Base-by-base conservation (phyloP, 2,797 vertebrate genomes). In the Pagetopsis macropterus region DNA sequence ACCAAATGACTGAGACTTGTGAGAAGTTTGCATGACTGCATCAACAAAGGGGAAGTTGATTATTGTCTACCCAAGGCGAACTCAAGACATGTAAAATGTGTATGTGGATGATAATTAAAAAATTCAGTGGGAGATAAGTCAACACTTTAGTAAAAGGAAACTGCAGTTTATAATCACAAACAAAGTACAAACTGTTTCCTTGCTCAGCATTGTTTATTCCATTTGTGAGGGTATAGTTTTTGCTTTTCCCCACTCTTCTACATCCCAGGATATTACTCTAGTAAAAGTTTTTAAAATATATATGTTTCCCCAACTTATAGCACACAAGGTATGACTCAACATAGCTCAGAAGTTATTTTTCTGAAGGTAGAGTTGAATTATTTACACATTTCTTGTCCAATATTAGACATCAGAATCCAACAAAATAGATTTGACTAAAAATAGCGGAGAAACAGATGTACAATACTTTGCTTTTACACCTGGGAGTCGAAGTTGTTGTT, bases 1-100 rank as follows among this genome's bases (percentile, higher is more conserved):
- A 48, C 48, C 33, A 23, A 41, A 57, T 68, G 78, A 84, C 46
- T 85, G 70, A 74, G 70, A 66, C 43, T 45, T 80, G n/a, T 61
- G 10, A 64, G 74, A 82, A 66, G 21, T 83, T 68, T 59, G 45
- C 40, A 63, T 68, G 54, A 65, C 65, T 57, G 14, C 52, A 48
- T 41, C 31, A 5, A 13, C 57, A 81, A 67, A 60, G 57, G 59
- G 51, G 23, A 70, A 1, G 1, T 27, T 65, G 67, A 19, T 58
- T n/a, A 31, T 15, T 37, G 40, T 63, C 41, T 17, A 50, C 19
- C 23, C 15, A 45, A 33, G 17, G 11, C 17, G 16, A 68, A 46
- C 40, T 63, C 6, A 2, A 63, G 49, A 57, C 12, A 16, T 41
- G n/a, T 4, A 49, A 64, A 50, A 51, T 37, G 27, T 59, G 41